Conservation (phyloP, 1,140 invertebrate genomes). For the Drosophila yakuba region DNA sequence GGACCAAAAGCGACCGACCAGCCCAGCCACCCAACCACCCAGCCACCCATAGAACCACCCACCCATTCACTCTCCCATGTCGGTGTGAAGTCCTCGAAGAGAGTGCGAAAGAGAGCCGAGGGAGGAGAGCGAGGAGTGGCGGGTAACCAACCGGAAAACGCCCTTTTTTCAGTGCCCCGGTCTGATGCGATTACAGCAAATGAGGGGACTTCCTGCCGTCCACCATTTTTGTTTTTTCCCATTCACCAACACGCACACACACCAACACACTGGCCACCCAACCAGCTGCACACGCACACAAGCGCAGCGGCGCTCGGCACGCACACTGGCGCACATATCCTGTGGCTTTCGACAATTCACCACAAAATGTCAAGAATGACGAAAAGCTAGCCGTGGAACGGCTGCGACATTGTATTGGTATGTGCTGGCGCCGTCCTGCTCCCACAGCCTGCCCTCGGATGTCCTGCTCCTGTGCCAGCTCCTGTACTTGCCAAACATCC, state of each 20-base stretch:
- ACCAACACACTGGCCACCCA: conserved; percentile 13
- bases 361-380: conserved; percentile 85
- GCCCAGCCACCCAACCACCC: conserved; percentile 17
- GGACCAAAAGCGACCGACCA: conserved; percentile 18
- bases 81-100: conserved; percentile 2
- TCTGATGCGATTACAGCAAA: conserved; percentile 84
- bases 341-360: conserved; percentile 84
- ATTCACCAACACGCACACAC: background rate
- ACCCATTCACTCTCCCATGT: conserved; percentile 3
- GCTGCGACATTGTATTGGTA: conserved; percentile 39
- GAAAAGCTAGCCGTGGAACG: conserved; percentile 79
- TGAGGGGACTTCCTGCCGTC: conserved; percentile 84
- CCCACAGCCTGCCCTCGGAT: conserved; percentile 13
- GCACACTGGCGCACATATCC: conserved; percentile 63
- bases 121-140: conserved; percentile 34
- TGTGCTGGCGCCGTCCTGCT: conserved; percentile 58
- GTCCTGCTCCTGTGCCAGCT: conserved; percentile 28
- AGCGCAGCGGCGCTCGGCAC: conserved; percentile 23
- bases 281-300: conserved; percentile 10
- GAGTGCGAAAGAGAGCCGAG: conserved; percentile 2
- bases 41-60: conserved; percentile 15
- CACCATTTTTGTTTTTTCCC: conserved; percentile 70
- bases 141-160: conserved; percentile 84
- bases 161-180: conserved; percentile 69
- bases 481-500: conserved; percentile 58